Conservation (phyloP, 2,113 vertebrate species). For the Chaetodon auriga region DNA sequence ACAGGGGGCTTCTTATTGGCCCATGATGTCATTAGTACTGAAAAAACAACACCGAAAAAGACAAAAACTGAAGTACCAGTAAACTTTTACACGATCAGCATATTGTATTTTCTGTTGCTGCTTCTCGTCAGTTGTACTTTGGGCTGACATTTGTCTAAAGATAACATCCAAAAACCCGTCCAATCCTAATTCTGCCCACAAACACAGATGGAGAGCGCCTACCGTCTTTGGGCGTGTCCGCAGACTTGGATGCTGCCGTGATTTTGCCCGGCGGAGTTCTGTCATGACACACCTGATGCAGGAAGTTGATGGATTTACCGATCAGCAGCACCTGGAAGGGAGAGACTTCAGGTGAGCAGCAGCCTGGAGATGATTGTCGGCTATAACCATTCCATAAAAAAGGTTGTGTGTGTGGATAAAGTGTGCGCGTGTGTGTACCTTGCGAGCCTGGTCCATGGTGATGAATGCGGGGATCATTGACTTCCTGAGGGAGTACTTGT, state of each 20-base stretch:
- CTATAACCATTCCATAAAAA: too few species aligned
- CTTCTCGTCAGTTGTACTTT: not conserved
- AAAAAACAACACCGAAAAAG: not conserved
- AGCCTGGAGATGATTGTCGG: not conserved
- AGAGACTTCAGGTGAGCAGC: not conserved
- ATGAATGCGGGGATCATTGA: conserved; percentile 99
- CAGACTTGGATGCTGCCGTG: conserved; percentile 88
- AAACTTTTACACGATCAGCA: not conserved
- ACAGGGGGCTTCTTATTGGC: conserved; percentile 20
- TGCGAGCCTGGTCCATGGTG: conserved; percentile 96
- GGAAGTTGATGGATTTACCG: conserved; percentile 99
- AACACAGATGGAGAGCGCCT: not conserved
- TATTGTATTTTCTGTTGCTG: not conserved
- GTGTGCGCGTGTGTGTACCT: conserved; percentile 82
- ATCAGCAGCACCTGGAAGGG: conserved; percentile 92
- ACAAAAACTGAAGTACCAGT: not conserved
- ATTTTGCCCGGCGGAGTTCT: conserved; percentile 92
- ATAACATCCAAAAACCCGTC: not conserved
- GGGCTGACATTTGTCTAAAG: not conserved
- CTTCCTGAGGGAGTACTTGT: conserved; percentile 96
- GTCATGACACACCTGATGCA: conserved; percentile 98
- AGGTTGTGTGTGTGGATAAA: not conserved
- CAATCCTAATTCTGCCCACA: not conserved
- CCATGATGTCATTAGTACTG: not conserved
- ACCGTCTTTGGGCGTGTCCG: conserved; percentile 94